phyloP scores from a whole-genome alignment of 2,888 invertebrate species.

The Ectobius pallidus region DNA sequence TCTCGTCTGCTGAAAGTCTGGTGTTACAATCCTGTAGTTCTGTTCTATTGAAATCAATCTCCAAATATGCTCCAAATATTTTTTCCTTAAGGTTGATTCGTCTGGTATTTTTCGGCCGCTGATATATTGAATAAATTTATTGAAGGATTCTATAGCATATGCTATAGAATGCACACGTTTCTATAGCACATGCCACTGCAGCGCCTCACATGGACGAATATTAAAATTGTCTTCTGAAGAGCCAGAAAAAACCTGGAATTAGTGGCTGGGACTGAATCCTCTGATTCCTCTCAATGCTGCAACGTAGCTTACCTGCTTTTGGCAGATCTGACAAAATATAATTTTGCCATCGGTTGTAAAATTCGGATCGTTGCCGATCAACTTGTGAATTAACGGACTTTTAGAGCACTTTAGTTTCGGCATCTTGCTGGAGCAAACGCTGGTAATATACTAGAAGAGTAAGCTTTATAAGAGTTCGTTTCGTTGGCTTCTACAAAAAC shows the following conservation, averaged over 20 bases:
- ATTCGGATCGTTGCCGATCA: background rate
- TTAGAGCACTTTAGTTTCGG: background rate
- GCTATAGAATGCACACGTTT: no score
- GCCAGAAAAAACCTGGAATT: background rate
- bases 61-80: no score
- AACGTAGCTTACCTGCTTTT: background rate
- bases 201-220: background rate
- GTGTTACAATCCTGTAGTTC: background rate
- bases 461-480: no score
- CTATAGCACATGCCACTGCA: constrained; percentile 44
- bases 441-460: no score
- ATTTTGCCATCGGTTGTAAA: background rate
- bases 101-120: background rate
- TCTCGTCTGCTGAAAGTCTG: background rate
- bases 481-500: no score
- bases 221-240: no score
- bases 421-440: no score
- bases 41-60: background rate
- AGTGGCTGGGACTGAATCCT: background rate
- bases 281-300: background rate
- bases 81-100: background rate
- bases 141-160: background rate
- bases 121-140: background rate
- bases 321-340: background rate
- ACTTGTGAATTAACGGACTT: background rate